These are phyloP conservation scores for Osmerus eperlanus DNA, from an alignment of 2,113 vertebrate species.

Conservation along the genomic window DNA sequence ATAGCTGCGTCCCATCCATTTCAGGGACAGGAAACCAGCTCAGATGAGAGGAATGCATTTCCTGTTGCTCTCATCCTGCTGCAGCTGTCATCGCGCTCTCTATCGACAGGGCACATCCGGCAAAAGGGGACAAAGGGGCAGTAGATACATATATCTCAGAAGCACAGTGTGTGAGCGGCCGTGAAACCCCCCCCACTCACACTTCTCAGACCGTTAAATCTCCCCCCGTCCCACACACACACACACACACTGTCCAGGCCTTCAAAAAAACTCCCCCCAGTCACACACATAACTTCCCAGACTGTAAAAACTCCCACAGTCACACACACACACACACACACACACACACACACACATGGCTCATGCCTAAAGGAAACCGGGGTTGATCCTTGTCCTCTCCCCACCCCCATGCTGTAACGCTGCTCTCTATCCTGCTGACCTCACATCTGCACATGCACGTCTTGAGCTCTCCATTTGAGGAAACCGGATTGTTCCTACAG, in stretches of 20 bases:
- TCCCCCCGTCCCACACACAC: too few relatives aligned
- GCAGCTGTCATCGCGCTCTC: neutral
- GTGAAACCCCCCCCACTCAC: too few relatives aligned
- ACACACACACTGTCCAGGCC: too few relatives aligned
- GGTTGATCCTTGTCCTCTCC: conserved; percentile 5
- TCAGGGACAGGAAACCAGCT: conserved; percentile 27
- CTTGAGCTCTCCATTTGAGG: neutral
- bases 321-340: too few relatives aligned
- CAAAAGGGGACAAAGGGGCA: conserved; percentile 13
- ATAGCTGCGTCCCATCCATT: neutral
- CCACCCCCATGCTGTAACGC: neutral
- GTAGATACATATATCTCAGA: conserved; percentile 13
- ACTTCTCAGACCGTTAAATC: too few relatives aligned
- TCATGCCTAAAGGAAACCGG: neutral
- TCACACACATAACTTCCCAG: too few relatives aligned
- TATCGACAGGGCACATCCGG: conserved; percentile 20
- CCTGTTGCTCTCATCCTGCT: conserved; percentile 12
- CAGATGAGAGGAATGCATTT: conserved; percentile 33
- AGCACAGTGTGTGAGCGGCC: neutral
- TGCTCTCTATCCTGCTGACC: neutral
- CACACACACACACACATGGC: too few relatives aligned
- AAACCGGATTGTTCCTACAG: neutral
- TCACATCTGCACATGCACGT: conserved; percentile 1
- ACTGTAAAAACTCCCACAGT: too few relatives aligned
- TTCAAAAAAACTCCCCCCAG: too few relatives aligned